Evolutionary conservation across 2,113 vertebrate genomes (phyloP), one percentile per base, ranked within the genome.

Genomic region (Halcyon senegalensis): DNA sequence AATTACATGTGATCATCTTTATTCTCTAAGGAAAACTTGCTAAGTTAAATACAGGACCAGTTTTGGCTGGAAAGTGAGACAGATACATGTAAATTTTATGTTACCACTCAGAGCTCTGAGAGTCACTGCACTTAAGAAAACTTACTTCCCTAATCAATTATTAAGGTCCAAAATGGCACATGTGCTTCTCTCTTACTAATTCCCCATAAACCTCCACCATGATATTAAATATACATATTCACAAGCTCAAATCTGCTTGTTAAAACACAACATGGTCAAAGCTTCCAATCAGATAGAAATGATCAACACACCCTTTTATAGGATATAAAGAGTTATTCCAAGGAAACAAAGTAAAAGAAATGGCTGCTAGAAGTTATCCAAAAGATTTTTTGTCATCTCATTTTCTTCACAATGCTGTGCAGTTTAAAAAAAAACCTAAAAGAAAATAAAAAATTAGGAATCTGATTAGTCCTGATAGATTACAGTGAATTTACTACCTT

Each of bases 91-190:
- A 97, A 94, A 95, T 97, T 97, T 97, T 91, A 90, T 78, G 84
- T 91, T 90, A 53, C 51, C 20, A 79, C 83, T 93, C 93, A 90
- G 70, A 91, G 55, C 51, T 98, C 85, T 70, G 88, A 87, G 93
- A 85, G 84, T 93, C 94, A 80, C 80, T 89, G 68, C 90, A 76
- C 83, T 95, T 94, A 83, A 94, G 94, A 96, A 97, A 98, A 94
- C 93, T 95, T 97, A 93, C 94, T 95, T 96, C 86, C 76, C 87
- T 97, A 91, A 98, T 97, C 83, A 97, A 97, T 97, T 97, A 96
- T 94, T 94, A 94, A 97, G 82, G 91, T 96, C 96, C 50, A 91
- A 97, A 97, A 96, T 92, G 85, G 97, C 97, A 96, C 70, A 80
- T 78, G 81, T 92, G 15, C 70, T 95, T 75, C 84, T 93, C 15